Evolutionary conservation across 35 echinoderm and acorn worm species (phyloP).

Genomic region (Holothuria glaberrima): DNA sequence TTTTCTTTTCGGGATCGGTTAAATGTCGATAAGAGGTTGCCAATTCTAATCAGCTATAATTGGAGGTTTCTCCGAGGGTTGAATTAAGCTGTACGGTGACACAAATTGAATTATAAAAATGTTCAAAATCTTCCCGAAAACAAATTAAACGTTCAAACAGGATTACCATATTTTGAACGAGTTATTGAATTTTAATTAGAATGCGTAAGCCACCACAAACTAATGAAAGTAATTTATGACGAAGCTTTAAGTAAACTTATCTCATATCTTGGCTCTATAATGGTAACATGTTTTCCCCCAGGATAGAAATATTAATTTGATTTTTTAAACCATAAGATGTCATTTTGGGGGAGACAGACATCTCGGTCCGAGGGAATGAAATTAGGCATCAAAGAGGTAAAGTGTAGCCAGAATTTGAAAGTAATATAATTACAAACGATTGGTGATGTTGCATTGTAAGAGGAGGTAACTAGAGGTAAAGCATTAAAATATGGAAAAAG

Average conservation of each 20-base stretch:
- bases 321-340: slow-evolving; percentile 40
- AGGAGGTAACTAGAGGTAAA: slow-evolving; percentile 6
- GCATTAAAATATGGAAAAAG: neutral
- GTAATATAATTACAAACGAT: slow-evolving; percentile 47
- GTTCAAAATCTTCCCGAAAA: slow-evolving; percentile 3
- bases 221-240: neutral
- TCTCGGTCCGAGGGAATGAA: neutral
- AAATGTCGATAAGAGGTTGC: neutral
- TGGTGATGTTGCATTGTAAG: neutral
- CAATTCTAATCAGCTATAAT: slow-evolving; percentile 31
- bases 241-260: slow-evolving; percentile 19
- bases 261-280: neutral
- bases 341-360: neutral
- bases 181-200: slow-evolving; percentile 47
- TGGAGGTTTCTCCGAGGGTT: slow-evolving; percentile 3
- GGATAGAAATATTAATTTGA: slow-evolving; percentile 24
- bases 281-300: slow-evolving; percentile 6
- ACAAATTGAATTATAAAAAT: slow-evolving; percentile 51
- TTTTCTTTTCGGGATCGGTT: too few species aligned
- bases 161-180: slow-evolving; percentile 37
- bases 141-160: slow-evolving; percentile 33
- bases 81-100: slow-evolving; percentile 32
- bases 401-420: slow-evolving; percentile 37
- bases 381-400: neutral
- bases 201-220: neutral